These are phyloP conservation scores for silkworm (Bombyx mori) DNA, from an alignment of 1,140 invertebrate genomes.

Conservation along the genomic window ASM3026992v2 NC_085116.1:10402501-10403000, in stretches of 20 bases:
- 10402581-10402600: slow-evolving; percentile 76
- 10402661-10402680: slow-evolving; percentile 82
- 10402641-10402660: slow-evolving; percentile 79
- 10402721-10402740: slow-evolving; percentile 83
- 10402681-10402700: slow-evolving; percentile 78
- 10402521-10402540: slow-evolving; percentile 79
- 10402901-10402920: slow-evolving; percentile 86
- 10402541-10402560: slow-evolving; percentile 81
- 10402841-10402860: neutral
- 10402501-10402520: slow-evolving; percentile 51
- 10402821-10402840: neutral
- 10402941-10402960: slow-evolving; percentile 83
- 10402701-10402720: slow-evolving; percentile 78
- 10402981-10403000: slow-evolving; percentile 77
- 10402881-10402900: slow-evolving; percentile 85
- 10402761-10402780: slow-evolving; percentile 79
- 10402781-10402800: slow-evolving; percentile 2
- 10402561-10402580: slow-evolving; percentile 85
- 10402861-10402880: slow-evolving; percentile 11
- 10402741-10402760: slow-evolving; percentile 89
- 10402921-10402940: slow-evolving; percentile 82
- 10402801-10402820: neutral
- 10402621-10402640: slow-evolving; percentile 82
- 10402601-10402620: slow-evolving; percentile 75
- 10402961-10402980: slow-evolving; percentile 75